phyloP scores from a whole-genome alignment of 2,888 invertebrate genomes.

The Plebejus melissa region DNA sequence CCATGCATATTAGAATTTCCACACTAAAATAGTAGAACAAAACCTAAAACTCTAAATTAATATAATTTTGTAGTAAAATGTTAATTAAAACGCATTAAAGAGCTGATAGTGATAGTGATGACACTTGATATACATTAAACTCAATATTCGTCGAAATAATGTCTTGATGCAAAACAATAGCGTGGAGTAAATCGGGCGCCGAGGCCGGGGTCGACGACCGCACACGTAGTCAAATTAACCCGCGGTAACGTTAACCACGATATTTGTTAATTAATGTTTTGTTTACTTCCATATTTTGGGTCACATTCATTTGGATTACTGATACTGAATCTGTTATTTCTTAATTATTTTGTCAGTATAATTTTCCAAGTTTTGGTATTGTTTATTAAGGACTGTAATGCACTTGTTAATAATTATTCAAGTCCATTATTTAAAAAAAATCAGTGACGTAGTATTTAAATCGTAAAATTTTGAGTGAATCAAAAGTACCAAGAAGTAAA shows the following conservation, averaged over 20 bases:
- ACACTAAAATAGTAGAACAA: not conserved
- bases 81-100: not conserved
- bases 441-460: too few species aligned
- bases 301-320: not conserved
- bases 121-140: slow-evolving; percentile 15
- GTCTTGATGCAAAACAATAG: slow-evolving; percentile 9
- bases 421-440: too few species aligned
- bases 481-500: too few species aligned
- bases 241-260: not conserved
- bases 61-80: too few species aligned
- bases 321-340: not conserved
- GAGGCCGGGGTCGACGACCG: slow-evolving; percentile 1
- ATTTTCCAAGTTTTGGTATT: not conserved
- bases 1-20: too few species aligned
- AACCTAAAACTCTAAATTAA: not conserved
- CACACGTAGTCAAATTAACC: slow-evolving; percentile 8
- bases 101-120: slow-evolving; percentile 1
- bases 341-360: not conserved
- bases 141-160: slow-evolving; percentile 12
- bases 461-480: too few species aligned
- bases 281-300: not conserved
- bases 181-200: slow-evolving; percentile 11
- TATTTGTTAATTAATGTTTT: not conserved
- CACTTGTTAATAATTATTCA: too few species aligned
- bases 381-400: not conserved